phyloP scores from a whole-genome alignment of 2,888 invertebrate species.

The Rhagonycha fulva region DNA sequence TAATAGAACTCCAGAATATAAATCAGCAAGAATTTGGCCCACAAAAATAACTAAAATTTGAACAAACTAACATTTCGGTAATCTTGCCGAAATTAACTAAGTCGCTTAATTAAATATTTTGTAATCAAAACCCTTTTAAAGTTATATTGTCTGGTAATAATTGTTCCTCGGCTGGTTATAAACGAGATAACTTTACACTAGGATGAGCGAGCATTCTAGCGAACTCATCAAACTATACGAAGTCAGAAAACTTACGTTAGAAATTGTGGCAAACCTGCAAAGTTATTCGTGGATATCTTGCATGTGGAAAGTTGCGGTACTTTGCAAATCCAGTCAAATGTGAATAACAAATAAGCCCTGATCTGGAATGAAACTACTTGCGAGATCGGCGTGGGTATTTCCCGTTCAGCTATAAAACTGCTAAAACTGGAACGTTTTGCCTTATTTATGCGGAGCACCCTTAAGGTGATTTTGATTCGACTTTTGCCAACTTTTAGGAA shows the following conservation, averaged over 20 bases:
- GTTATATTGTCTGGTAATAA: constrained; percentile 24
- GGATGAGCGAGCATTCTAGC: constrained; percentile 29
- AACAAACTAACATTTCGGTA: neutral
- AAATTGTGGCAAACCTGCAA: constrained; percentile 41
- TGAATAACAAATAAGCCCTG: constrained; percentile 48
- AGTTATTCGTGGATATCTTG: constrained; percentile 45
- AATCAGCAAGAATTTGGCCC: neutral
- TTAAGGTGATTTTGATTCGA: constrained; percentile 46
- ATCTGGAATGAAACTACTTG: constrained; percentile 43
- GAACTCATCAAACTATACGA: constrained; percentile 37
- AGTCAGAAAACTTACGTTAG: constrained; percentile 40
- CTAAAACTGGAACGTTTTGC: constrained; percentile 47
- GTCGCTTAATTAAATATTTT: constrained; percentile 10
- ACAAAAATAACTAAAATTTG: neutral
- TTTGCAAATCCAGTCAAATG: constrained; percentile 49
- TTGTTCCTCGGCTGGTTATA: constrained; percentile 27
- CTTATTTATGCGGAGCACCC: constrained; percentile 43
- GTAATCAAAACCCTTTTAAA: constrained; percentile 20
- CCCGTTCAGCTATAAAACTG: constrained; percentile 46
- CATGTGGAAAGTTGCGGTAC: constrained; percentile 46
- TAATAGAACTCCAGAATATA: constrained; percentile 7
- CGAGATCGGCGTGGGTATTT: constrained; percentile 39
- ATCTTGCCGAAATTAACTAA: neutral
- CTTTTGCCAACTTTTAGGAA: constrained; percentile 42
- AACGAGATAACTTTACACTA: constrained; percentile 34